Percentiles rank a stretch among this genome's conserved stretches.
These are phyloP conservation scores for Mimumesa dahlbomi DNA, from an alignment of 2,888 invertebrate genomes.

Conservation along the genomic window DNA sequence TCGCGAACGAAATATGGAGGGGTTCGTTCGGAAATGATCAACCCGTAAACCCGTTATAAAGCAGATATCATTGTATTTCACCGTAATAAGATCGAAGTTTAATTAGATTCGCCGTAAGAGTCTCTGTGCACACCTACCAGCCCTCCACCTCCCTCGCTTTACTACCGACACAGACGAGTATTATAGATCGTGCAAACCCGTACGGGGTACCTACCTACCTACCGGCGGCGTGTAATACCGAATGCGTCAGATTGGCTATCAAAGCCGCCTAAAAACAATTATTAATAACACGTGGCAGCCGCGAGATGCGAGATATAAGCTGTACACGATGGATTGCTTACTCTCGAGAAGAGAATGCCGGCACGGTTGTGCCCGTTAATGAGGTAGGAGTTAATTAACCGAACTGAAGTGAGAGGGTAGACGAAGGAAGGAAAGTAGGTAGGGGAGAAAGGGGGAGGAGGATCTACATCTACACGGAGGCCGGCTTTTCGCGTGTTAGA, in stretches of 20 bases:
- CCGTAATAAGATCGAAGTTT: slow-evolving; percentile 51
- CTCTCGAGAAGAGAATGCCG: slow-evolving; percentile 61
- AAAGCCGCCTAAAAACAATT: slow-evolving; percentile 51
- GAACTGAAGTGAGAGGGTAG: slow-evolving; percentile 56
- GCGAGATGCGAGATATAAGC: slow-evolving; percentile 34
- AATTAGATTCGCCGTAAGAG: slow-evolving; percentile 46
- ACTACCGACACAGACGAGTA: background rate
- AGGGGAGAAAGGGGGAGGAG: slow-evolving; percentile 11
- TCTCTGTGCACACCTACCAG: background rate
- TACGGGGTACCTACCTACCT: background rate
- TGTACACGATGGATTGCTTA: slow-evolving; percentile 40
- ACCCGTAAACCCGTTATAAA: slow-evolving; percentile 50
- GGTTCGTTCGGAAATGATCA: too few relatives aligned
- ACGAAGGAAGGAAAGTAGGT: slow-evolving; percentile 13
- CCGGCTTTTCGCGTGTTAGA: background rate
- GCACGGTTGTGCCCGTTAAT: slow-evolving; percentile 72
- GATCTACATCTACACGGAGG: slow-evolving; percentile 3
- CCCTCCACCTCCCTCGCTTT: background rate
- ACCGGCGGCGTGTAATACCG: slow-evolving; percentile 22
- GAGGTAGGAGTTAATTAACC: slow-evolving; percentile 79
- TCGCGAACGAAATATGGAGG: too few relatives aligned
- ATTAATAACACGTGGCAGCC: slow-evolving; percentile 55
- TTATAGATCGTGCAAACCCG: slow-evolving; percentile 16
- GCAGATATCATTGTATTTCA: slow-evolving; percentile 47
- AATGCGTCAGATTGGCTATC: slow-evolving; percentile 33